phyloP scores from a whole-genome alignment of 2,113 vertebrate species.

The Fulica atra region DNA sequence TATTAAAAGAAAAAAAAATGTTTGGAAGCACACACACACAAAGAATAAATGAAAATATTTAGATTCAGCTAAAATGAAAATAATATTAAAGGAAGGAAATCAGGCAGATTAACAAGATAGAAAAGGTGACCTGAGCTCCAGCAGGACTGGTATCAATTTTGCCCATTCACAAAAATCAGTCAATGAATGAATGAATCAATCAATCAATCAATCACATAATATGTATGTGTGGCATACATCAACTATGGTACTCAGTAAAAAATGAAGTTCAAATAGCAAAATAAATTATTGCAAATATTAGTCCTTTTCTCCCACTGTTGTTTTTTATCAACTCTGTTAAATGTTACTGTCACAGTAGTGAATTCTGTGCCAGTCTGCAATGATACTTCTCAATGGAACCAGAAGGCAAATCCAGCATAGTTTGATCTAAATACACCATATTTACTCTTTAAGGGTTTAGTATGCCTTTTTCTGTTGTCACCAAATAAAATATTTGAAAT shows the following conservation, averaged over 20 bases:
- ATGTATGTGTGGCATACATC: accelerated
- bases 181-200: no score
- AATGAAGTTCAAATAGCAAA: background rate
- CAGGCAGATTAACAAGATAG: background rate
- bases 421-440: background rate
- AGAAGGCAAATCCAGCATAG: background rate
- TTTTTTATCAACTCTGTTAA: background rate
- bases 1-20: background rate
- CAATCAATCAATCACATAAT: background rate
- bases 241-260: background rate
- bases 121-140: background rate
- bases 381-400: background rate
- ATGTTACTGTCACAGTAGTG: background rate
- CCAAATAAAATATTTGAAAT: background rate
- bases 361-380: background rate
- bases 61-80: background rate
- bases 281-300: background rate
- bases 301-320: background rate
- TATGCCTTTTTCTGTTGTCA: background rate
- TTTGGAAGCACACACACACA: background rate
- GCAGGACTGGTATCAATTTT: background rate
- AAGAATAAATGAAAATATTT: background rate
- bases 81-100: background rate
- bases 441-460: background rate
- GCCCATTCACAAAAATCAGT: background rate